Evolutionary conservation across 2,888 invertebrate species (phyloP).

Genomic region (Thereva unica): DNA sequence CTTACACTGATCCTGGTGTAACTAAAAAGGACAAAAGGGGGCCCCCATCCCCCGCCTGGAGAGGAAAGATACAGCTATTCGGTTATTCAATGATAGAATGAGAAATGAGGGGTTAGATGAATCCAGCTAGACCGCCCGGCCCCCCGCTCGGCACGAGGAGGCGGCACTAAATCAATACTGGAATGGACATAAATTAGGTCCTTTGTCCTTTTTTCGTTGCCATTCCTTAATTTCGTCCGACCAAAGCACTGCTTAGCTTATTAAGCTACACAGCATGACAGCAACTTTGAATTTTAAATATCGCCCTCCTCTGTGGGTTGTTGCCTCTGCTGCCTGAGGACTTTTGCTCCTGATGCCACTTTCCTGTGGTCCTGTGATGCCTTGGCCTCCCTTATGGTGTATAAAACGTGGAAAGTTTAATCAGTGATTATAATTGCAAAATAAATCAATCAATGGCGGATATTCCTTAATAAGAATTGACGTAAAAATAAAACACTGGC

Average conservation of each 20-base stretch:
- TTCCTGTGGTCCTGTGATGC: conserved; percentile 37
- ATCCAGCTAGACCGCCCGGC: background rate
- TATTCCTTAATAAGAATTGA: conserved; percentile 47
- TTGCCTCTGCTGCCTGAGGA: conserved; percentile 41
- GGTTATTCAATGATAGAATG: conserved; percentile 11
- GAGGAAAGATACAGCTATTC: conserved; percentile 27
- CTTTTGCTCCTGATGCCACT: conserved; percentile 37
- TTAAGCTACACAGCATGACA: conserved; percentile 40
- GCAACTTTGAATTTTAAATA: conserved; percentile 39
- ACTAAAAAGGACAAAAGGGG: conserved; percentile 5
- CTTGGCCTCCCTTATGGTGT: conserved; percentile 14
- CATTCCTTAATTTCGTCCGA: conserved; percentile 33
- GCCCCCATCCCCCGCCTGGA: conserved; percentile 1
- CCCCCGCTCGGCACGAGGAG: conserved; percentile 29
- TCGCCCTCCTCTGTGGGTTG: conserved; percentile 19
- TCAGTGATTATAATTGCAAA: conserved; percentile 47
- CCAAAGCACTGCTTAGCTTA: conserved; percentile 33
- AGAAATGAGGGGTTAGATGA: conserved; percentile 8
- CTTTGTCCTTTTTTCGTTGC: conserved; percentile 36
- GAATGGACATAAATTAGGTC: conserved; percentile 42
- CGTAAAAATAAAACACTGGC: conserved; percentile 42
- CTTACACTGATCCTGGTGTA: conserved; percentile 30
- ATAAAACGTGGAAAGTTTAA: conserved; percentile 31
- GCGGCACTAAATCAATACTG: conserved; percentile 41
- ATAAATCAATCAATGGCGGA: conserved; percentile 48